Evolutionary conservation across 2,888 invertebrate species (phyloP).

Genomic region (Polydrusus tereticollis): DNA sequence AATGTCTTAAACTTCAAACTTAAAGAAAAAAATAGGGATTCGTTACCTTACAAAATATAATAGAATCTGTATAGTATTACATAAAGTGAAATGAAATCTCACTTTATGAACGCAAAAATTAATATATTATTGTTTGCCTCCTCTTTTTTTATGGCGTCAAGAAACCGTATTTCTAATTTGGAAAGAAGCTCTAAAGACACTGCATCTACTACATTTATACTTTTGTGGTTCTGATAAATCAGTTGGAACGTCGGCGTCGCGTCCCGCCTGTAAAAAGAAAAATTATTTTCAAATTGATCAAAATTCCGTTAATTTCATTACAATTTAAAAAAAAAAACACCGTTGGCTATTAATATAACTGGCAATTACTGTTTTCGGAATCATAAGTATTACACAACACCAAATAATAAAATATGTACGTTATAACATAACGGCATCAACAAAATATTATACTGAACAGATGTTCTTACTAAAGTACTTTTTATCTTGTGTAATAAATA

Average conservation of each 20-base stretch:
- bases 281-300: neutral
- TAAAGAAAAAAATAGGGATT: too few relatives aligned
- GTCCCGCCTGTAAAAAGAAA: too few relatives aligned
- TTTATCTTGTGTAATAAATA: too few relatives aligned
- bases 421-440: neutral
- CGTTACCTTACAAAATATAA: too few relatives aligned
- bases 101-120: too few relatives aligned
- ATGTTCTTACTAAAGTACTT: conserved; percentile 11
- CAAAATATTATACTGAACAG: neutral
- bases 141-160: too few relatives aligned
- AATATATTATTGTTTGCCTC: too few relatives aligned
- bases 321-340: conserved; percentile 1
- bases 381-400: conserved; percentile 1
- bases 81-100: too few relatives aligned
- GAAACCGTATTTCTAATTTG: too few relatives aligned
- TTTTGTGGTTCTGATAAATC: neutral
- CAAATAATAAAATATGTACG: neutral
- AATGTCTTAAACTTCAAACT: too few relatives aligned
- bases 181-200: too few relatives aligned
- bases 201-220: neutral
- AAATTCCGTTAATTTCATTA: neutral
- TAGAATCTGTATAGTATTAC: too few relatives aligned
- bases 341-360: neutral
- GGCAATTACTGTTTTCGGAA: neutral
- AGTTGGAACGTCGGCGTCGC: neutral